Conservation (phyloP, 2,888 invertebrate species). For the Bellardia pandia region DNA sequence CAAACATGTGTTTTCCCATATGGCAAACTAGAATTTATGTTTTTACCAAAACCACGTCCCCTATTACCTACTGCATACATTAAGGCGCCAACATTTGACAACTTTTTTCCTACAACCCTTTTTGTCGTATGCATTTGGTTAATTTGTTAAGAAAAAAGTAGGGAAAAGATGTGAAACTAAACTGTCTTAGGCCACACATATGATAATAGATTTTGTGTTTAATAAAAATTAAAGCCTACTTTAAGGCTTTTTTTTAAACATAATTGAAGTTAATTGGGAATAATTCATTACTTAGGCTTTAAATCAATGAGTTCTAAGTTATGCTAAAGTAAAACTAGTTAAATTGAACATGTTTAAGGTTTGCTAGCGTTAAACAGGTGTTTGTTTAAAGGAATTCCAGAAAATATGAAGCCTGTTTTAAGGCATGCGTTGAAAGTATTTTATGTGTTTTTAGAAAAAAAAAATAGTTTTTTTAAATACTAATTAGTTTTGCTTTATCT, state of each 20-base stretch:
- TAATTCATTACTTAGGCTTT: neutral
- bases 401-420: neutral
- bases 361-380: neutral
- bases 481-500: no score
- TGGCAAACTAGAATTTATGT: conserved; percentile 17
- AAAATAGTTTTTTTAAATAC: neutral
- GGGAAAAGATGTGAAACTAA: neutral
- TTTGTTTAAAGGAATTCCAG: neutral
- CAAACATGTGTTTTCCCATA: conserved; percentile 28
- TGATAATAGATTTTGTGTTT: neutral
- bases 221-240: conserved; percentile 20
- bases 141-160: neutral
- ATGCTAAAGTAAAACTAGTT: no score
- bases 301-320: no score
- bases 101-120: neutral
- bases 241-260: neutral
- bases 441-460: no score
- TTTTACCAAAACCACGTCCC: neutral
- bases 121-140: neutral
- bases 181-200: neutral
- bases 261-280: neutral
- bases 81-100: neutral
- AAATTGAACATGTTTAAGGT: neutral
- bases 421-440: neutral
- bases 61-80: neutral